Evolutionary conservation across 2,888 invertebrate species (phyloP), one percentile per base, ranked within the genome.

Genomic region (Nezara viridula): DNA sequence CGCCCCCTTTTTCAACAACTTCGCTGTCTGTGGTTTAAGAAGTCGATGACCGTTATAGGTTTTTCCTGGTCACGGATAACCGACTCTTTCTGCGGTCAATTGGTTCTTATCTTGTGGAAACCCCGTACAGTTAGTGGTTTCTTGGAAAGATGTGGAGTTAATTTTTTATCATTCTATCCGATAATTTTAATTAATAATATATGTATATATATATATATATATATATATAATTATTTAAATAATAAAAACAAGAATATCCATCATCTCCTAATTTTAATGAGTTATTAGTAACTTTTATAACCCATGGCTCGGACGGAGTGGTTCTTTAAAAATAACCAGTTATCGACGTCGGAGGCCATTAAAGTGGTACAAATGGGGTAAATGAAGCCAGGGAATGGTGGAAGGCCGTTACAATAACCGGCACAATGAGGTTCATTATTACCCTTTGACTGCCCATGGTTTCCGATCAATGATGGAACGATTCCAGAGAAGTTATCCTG

Each of bases 331-430:
- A 73, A 19, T 21, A 73, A 3, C 19, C 6, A 73, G 66, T 21
- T 73, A 73, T 73, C 66, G 66, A 37, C 19, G 19, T 37, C 3
- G 32, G 66, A 73, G 32, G 66, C 66, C 66, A 73, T 73, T 37
- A 73, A 73, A 73, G 66, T 73, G 66, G 32, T 73, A 73, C 32
- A 37, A 73, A 19, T 32, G 66, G 66, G 21, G 66, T 32, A 73
- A 73, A 73, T 37, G 66, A 73, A 73, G 66, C 19, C 32, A 73
- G 37, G 19, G 37, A 73, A 73, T 73, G 66, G 37, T 73, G 9
- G 66, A 37, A 37, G 66, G 37, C 19, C 66, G 66, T 73, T 73
- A 40, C 77, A 77, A 77, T 77, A 40, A 40, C 44, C 9, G 40
- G 7, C 24, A 77, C 40, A 77, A 77, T 77, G 44, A 37, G 24